Evolutionary conservation across 2,888 invertebrate species (phyloP).

Genomic region (Melieria picta): DNA sequence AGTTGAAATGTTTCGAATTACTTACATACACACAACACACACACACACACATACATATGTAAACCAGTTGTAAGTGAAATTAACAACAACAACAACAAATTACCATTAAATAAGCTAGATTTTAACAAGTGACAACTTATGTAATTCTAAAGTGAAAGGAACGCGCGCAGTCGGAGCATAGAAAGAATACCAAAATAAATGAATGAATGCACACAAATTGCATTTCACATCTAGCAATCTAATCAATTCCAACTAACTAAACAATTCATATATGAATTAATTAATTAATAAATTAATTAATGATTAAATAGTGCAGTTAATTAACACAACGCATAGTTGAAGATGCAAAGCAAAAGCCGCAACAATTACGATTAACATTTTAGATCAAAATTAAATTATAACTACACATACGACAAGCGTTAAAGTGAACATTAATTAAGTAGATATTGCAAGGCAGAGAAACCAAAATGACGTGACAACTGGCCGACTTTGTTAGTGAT

Average conservation of each 20-base stretch:
- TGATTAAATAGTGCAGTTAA: slow-evolving; percentile 33
- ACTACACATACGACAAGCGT: not conserved
- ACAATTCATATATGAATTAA: too few relatives aligned
- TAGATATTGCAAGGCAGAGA: not conserved
- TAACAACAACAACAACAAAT: too few relatives aligned
- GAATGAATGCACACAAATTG: not conserved
- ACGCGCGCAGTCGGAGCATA: not conserved
- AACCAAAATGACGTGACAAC: not conserved
- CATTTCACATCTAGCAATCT: too few relatives aligned
- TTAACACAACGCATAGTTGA: slow-evolving; percentile 28
- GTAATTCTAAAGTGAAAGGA: too few relatives aligned
- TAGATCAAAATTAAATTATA: slow-evolving; percentile 44
- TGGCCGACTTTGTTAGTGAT: not conserved
- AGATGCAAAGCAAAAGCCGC: slow-evolving; percentile 4
- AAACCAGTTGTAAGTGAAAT: too few relatives aligned
- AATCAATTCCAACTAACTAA: too few relatives aligned
- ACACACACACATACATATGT: too few relatives aligned
- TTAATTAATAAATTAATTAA: too few relatives aligned
- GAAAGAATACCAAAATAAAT: not conserved
- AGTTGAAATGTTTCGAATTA: too few relatives aligned
- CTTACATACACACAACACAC: too few relatives aligned
- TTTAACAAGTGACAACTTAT: too few relatives aligned
- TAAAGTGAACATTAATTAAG: not conserved
- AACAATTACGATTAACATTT: slow-evolving; percentile 44
- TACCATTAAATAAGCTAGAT: too few relatives aligned